Percentiles rank a stretch among this genome's conserved stretches.
phyloP scores from a whole-genome alignment of 2,113 vertebrate genomes.

The Dipodomys merriami region DNA sequence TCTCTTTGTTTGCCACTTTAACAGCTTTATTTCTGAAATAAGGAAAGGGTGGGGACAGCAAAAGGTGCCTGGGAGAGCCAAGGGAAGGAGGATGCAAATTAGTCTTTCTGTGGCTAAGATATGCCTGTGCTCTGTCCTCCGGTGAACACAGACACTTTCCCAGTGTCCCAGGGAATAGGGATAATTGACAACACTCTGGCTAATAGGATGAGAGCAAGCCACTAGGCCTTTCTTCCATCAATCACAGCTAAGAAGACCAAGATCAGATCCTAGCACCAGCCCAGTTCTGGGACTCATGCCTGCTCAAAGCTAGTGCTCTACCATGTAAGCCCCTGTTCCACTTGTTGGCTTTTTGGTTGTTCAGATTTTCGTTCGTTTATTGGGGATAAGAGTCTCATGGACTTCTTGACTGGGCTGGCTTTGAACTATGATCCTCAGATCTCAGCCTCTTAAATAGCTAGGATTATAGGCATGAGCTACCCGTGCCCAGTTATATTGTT shows the following conservation, averaged over 20 bases:
- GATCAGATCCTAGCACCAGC: too few relatives aligned
- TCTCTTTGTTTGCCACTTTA: conserved; percentile 20
- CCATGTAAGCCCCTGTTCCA: too few relatives aligned
- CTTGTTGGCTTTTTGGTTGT: too few relatives aligned
- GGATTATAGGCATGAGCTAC: too few relatives aligned
- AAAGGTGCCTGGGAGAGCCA: background rate
- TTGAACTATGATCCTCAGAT: too few relatives aligned
- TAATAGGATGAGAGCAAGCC: too few relatives aligned
- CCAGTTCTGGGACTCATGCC: too few relatives aligned
- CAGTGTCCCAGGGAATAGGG: background rate
- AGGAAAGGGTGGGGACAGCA: background rate
- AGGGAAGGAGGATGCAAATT: background rate
- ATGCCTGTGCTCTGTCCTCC: background rate
- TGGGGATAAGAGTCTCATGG: too few relatives aligned
- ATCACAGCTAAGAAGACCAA: background rate
- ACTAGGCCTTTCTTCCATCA: background rate
- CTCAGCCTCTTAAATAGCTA: too few relatives aligned
- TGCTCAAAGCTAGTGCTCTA: too few relatives aligned
- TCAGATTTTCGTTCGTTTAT: too few relatives aligned
- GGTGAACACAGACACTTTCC: background rate
- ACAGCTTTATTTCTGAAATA: background rate
- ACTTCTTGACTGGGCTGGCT: too few relatives aligned
- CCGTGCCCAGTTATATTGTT: background rate
- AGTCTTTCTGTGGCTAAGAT: background rate
- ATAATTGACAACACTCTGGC: background rate